Evolutionary conservation across 2,888 invertebrate genomes (phyloP).

Genomic region (Drosophila nigricruria): DNA sequence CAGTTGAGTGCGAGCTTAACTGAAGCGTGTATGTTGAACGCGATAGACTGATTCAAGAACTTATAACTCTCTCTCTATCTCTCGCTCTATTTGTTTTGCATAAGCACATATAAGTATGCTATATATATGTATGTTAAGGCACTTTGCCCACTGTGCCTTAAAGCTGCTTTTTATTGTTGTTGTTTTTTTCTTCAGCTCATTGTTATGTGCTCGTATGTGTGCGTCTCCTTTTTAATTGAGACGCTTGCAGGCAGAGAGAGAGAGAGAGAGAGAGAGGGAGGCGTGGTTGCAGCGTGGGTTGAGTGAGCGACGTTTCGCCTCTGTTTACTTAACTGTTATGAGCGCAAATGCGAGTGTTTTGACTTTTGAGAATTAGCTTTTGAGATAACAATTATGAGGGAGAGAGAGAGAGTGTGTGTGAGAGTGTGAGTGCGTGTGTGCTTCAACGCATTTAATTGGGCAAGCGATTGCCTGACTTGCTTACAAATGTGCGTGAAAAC

Average conservation of each 20-base stretch:
- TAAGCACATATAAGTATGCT: conserved; percentile 5
- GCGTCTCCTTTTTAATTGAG: conserved; percentile 41
- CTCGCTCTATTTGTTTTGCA: not conserved
- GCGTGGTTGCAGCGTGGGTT: not conserved
- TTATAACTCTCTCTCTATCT: not conserved
- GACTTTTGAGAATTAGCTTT: conserved; percentile 74
- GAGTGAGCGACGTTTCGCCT: not conserved
- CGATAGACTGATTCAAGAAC: not conserved
- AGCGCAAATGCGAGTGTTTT: conserved; percentile 72
- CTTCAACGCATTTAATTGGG: conserved; percentile 78
- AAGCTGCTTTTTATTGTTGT: conserved; percentile 7
- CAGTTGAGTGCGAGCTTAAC: not conserved
- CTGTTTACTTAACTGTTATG: conserved; percentile 57
- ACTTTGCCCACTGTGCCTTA: conserved; percentile 14
- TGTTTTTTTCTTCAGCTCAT: not conserved
- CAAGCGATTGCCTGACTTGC: conserved; percentile 77
- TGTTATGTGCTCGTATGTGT: not conserved
- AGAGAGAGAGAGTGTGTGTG: not conserved
- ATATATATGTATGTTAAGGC: not conserved
- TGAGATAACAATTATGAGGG: conserved; percentile 68
- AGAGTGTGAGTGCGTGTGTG: conserved; percentile 43
- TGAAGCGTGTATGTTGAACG: not conserved
- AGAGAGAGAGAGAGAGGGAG: not conserved
- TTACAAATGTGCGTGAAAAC: conserved; percentile 66
- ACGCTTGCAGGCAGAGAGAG: not conserved